phyloP scores from a whole-genome alignment of 2,797 vertebrate species.

The Philypnodon macrostomus region DNA sequence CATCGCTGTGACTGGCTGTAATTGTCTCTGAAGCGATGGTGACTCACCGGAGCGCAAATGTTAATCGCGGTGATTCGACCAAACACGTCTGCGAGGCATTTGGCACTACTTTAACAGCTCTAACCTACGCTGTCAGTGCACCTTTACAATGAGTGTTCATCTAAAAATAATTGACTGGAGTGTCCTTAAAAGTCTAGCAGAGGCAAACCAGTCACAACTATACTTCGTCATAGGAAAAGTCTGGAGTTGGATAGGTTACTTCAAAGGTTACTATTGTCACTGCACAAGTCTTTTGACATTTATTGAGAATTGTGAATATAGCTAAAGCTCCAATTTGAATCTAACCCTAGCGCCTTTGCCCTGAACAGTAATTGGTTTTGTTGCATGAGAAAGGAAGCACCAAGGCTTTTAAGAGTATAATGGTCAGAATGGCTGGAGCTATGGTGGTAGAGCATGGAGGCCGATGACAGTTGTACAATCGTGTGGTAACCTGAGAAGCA shows the following conservation, averaged over 20 bases:
- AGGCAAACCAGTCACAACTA: not conserved
- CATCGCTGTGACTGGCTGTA: slow-evolving; percentile 36
- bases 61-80: slow-evolving; percentile 52
- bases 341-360: slow-evolving; percentile 35
- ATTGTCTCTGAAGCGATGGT: slow-evolving; percentile 50
- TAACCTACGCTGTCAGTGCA: slow-evolving; percentile 19
- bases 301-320: slow-evolving; percentile 34
- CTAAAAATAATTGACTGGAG: slow-evolving; percentile 1
- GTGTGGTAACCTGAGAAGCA: slow-evolving; percentile 44
- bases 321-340: slow-evolving; percentile 35
- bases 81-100: slow-evolving; percentile 31
- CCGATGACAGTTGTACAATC: slow-evolving; percentile 22
- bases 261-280: too few relatives aligned
- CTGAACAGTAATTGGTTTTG: slow-evolving; percentile 46
- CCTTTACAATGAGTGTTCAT: not conserved
- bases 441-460: slow-evolving; percentile 5
- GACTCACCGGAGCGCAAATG: slow-evolving; percentile 57
- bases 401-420: slow-evolving; percentile 54
- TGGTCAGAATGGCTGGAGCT: slow-evolving; percentile 37
- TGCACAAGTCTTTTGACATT: too few relatives aligned
- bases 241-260: too few relatives aligned
- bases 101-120: slow-evolving; percentile 20
- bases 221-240: not conserved
- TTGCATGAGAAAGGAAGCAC: slow-evolving; percentile 39
- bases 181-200: not conserved